A percentile compares a stretch with the other conserved stretches of the same genome.
Evolutionary conservation across 2,113 vertebrate genomes (phyloP).

Genomic region (Galemys pyrenaicus): DNA sequence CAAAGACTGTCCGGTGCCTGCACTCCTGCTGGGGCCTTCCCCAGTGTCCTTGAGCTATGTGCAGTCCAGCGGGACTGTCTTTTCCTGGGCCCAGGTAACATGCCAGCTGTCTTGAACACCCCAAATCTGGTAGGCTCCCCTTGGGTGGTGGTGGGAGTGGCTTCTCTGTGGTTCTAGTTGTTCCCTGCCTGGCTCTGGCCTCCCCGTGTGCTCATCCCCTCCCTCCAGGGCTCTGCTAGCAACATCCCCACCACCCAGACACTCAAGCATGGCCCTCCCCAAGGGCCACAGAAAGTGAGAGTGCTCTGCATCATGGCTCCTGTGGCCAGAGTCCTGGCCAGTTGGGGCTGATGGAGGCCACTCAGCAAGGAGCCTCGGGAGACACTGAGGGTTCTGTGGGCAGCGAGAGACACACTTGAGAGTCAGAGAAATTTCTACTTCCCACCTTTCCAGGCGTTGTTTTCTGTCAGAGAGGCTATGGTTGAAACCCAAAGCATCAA

Average conservation of each 20-base stretch:
- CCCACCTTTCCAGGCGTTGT: not conserved
- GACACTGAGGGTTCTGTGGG: no score
- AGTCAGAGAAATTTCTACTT: not conserved
- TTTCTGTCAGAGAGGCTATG: not conserved
- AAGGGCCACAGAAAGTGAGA: not conserved
- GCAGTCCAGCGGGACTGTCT: not conserved
- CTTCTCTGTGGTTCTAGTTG: not conserved
- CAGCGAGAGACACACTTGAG: not conserved
- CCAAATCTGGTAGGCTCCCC: not conserved
- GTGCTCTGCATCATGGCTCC: not conserved
- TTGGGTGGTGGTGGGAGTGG: not conserved
- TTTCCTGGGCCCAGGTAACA: not conserved
- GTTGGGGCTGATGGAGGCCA: no score
- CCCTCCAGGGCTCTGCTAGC: not conserved
- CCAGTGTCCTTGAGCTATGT: not conserved
- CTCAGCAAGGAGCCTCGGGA: no score
- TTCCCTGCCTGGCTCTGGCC: not conserved
- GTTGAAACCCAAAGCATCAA: not conserved
- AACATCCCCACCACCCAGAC: no score
- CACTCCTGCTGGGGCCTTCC: not conserved
- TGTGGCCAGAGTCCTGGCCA: no score
- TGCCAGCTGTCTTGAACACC: not conserved
- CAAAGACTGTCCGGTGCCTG: not conserved
- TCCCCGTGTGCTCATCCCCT: not conserved
- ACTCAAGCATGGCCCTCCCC: not conserved